These are phyloP conservation scores for Haliaeetus leucogaster DNA, from an alignment of 2,113 vertebrate genomes.

Conservation along the genomic window DNA sequence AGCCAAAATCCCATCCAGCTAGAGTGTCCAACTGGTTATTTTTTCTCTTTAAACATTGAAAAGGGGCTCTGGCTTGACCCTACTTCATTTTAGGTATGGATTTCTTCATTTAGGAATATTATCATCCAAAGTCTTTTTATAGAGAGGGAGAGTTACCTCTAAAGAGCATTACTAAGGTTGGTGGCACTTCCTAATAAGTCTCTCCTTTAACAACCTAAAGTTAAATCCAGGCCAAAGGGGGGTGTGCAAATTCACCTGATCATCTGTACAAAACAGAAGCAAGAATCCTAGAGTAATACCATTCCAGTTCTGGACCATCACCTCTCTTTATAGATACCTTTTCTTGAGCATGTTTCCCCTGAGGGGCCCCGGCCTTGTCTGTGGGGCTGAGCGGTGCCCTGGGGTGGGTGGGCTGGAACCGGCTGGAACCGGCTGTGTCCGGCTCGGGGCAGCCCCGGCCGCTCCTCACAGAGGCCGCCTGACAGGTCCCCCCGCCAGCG, in stretches of 20 bases:
- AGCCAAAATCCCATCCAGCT: background rate
- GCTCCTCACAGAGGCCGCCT: fast-evolving
- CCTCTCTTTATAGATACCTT: no score
- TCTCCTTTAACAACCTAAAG: background rate
- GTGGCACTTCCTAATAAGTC: background rate
- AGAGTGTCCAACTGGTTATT: background rate
- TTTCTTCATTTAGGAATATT: background rate
- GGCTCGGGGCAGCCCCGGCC: fast-evolving
- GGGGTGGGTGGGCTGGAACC: fast-evolving
- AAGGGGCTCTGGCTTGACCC: background rate
- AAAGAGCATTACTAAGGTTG: background rate
- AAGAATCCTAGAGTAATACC: background rate
- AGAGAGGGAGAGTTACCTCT: background rate
- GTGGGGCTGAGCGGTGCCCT: fast-evolving
- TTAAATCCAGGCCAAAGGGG: background rate
- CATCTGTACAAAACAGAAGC: background rate
- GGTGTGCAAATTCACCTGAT: background rate
- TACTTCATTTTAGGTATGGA: background rate
- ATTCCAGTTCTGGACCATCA: background rate
- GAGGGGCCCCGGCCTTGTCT: fast-evolving
- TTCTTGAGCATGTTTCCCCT: fast-evolving
- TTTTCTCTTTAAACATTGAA: background rate
- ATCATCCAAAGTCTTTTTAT: background rate
- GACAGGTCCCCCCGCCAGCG: fast-evolving
- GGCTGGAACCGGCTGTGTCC: fast-evolving